A percentile compares a stretch with the other conserved stretches of the same genome.
These are phyloP conservation scores for Mesopsocus fuscifrons DNA, from an alignment of 2,888 invertebrate species.

Conservation along the genomic window DNA sequence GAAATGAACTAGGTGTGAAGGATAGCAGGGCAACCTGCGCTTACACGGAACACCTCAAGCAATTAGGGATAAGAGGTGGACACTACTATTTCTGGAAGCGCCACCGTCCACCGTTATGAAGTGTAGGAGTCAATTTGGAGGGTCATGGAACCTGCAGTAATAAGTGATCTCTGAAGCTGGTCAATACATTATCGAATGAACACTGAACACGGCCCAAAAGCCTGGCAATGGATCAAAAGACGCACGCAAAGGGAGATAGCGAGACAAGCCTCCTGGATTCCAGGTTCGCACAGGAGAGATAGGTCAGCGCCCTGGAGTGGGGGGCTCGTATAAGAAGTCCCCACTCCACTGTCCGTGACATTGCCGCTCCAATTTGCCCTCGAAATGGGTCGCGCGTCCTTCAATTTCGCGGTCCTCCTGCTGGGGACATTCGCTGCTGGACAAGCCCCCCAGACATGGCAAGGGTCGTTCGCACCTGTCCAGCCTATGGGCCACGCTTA, in stretches of 20 bases:
- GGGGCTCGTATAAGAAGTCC: neutral
- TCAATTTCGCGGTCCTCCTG: neutral
- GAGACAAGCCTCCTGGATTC: neutral
- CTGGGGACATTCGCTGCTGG: neutral
- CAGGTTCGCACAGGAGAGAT: neutral
- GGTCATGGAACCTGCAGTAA: too few species aligned
- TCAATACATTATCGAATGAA: too few species aligned
- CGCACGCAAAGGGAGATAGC: neutral
- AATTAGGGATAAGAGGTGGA: too few species aligned
- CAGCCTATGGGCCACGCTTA: neutral
- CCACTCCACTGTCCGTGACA: neutral
- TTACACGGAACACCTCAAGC: too few species aligned
- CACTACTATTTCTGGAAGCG: too few species aligned
- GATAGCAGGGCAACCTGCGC: too few species aligned
- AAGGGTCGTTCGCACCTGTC: neutral
- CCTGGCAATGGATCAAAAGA: neutral
- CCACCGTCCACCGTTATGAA: too few species aligned
- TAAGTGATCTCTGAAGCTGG: too few species aligned
- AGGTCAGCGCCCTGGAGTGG: neutral
- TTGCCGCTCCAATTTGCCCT: neutral
- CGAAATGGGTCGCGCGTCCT: neutral
- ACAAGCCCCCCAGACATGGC: neutral
- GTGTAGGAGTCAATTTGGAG: too few species aligned
- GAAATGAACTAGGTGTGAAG: too few species aligned
- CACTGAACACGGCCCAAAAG: too few species aligned